phyloP scores from a whole-genome alignment of 2,888 invertebrate species.

The Drosophila meridiana region DNA sequence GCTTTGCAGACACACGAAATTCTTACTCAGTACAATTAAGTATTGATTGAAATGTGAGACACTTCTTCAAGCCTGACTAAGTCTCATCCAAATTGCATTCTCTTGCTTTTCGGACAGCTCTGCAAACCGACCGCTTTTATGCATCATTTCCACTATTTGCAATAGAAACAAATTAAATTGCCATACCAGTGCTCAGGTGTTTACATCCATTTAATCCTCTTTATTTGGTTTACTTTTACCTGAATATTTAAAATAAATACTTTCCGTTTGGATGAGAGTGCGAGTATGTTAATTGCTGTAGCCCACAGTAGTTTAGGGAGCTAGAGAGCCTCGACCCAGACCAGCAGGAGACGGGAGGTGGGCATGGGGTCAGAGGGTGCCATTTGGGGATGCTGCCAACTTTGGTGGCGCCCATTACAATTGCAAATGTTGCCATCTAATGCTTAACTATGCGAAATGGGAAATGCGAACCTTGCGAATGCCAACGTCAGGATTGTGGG shows the following conservation, averaged over 20 bases:
- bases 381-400: constrained; percentile 36
- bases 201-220: constrained; percentile 38
- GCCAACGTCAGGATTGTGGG: constrained; percentile 54
- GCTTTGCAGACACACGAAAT: background rate
- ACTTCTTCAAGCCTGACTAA: background rate
- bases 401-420: constrained; percentile 66
- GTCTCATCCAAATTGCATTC: background rate
- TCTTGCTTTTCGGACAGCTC: background rate
- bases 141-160: constrained; percentile 18
- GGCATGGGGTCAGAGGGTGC: background rate
- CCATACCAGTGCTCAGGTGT: constrained; percentile 12
- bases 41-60: background rate
- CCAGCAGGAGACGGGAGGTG: background rate
- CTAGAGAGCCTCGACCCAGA: background rate
- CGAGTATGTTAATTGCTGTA: constrained; percentile 60
- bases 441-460: constrained; percentile 57
- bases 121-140: background rate
- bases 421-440: constrained; percentile 76
- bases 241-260: constrained; percentile 47
- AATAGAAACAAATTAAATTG: constrained; percentile 23
- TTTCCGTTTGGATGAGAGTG: constrained; percentile 27
- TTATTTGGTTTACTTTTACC: constrained; percentile 32
- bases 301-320: constrained; percentile 27
- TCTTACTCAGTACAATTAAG: background rate
- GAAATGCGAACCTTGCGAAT: constrained; percentile 22